Evolutionary conservation across 2,888 invertebrate genomes (phyloP), one percentile per base, ranked within the genome.

Genomic region (Formica aserva): DNA sequence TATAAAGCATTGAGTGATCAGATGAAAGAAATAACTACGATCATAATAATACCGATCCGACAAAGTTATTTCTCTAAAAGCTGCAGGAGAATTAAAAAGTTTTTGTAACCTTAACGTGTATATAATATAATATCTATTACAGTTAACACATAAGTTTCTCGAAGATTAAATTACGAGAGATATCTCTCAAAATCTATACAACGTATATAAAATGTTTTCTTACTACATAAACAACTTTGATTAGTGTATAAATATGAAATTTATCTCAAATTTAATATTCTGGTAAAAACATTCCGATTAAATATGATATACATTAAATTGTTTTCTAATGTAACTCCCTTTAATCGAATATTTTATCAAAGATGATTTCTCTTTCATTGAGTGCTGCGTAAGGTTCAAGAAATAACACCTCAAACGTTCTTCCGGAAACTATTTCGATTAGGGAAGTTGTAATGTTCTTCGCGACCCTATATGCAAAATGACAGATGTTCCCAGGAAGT

Each of bases 101-200:
- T 67, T 29, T 18, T 32, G 41, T 38, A 41, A 57, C n/a, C 41
- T 67, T 32, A 41, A n/a, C 65, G 52, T 76, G 48, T 26, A 52
- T 38, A 48, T 48, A 48, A 29, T n/a, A n/a, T 67, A 69, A 77
- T 66, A 77, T 67, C n/a, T n/a, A 32, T 48, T 74, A 62, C 62
- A 74, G 8, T 62, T 74, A 65, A 65, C 13, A 2, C 13, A 32
- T 41, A 76, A 35, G 22, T 76, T 35, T 48, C 9, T 48, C 52
- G n/a, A n/a, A 41, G 29, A 69, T 57, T 55, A 77, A 76, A 22
- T 67, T 77, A 41, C 38, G 1, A 13, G 5, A 62, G 45, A 60
- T 67, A 29, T 77, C 66, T 38, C 41, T 52, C 6, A 26, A 66
- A 66, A 76, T 76, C 9, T 65, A 66, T 38, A n/a, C 18, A 29